Conservation (phyloP, 2,113 vertebrate species). For the Clarias batrachus region DNA sequence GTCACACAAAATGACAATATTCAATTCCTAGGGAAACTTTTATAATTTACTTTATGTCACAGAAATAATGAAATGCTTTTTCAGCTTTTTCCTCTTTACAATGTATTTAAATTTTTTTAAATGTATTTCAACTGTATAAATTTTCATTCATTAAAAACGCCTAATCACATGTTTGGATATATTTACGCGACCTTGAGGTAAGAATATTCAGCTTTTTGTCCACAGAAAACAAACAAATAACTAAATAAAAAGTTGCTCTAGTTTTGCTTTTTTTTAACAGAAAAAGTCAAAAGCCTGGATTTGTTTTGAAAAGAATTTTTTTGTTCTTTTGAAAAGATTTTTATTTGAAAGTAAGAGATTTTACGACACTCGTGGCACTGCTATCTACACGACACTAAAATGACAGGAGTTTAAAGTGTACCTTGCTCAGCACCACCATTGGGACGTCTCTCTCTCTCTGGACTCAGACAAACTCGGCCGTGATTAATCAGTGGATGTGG, state of each 20-base stretch:
- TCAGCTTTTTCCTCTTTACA: background rate
- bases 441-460: background rate
- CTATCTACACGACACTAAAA: background rate
- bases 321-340: background rate
- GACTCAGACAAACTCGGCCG: background rate
- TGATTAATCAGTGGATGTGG: background rate
- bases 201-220: background rate
- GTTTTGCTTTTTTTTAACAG: background rate
- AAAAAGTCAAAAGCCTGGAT: background rate
- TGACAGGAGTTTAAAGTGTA: background rate
- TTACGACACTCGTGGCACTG: background rate
- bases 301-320: background rate
- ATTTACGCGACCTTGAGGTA: background rate
- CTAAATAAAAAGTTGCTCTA: too few relatives aligned
- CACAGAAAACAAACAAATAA: background rate
- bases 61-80: background rate
- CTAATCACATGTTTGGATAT: background rate
- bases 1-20: background rate
- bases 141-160: too few relatives aligned
- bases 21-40: background rate
- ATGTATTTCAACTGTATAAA: too few relatives aligned
- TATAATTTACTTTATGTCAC: background rate
- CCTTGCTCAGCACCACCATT: slow-evolving; percentile 47
- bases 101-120: too few relatives aligned
- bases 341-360: background rate